Evolutionary conservation across 2,888 invertebrate species (phyloP).

Genomic region (Eupithecia exiguata): DNA sequence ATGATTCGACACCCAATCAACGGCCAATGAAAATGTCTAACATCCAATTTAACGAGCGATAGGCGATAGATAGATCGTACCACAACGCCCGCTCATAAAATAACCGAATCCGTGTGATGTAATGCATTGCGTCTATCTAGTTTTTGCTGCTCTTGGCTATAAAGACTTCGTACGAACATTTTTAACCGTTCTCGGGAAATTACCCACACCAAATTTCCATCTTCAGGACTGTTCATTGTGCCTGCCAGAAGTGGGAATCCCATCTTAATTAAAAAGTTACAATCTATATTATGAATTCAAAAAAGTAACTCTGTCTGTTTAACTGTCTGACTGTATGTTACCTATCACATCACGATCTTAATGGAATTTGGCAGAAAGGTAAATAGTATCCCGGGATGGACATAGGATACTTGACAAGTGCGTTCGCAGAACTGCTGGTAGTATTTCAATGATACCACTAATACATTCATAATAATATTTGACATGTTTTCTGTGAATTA

Average conservation of each 20-base stretch:
- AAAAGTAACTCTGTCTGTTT: too few species aligned
- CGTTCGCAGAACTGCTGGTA: too few species aligned
- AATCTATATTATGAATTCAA: too few species aligned
- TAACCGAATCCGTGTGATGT: not conserved
- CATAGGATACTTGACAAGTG: too few species aligned
- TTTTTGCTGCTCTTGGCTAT: not conserved
- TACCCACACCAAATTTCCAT: not conserved
- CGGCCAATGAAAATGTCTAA: constrained; percentile 2
- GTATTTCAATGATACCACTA: too few species aligned
- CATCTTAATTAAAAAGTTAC: not conserved
- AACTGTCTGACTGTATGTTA: too few species aligned
- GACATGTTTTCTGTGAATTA: too few species aligned
- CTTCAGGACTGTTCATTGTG: not conserved
- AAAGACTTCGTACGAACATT: not conserved
- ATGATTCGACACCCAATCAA: constrained; percentile 6
- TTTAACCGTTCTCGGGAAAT: not conserved
- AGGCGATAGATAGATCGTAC: not conserved
- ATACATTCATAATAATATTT: too few species aligned
- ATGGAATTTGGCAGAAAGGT: too few species aligned
- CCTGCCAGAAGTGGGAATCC: not conserved
- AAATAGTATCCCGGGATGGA: too few species aligned
- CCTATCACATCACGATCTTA: too few species aligned
- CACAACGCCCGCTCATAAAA: not conserved
- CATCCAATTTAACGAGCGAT: not conserved
- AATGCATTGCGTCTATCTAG: not conserved